phyloP scores from a whole-genome alignment of 2,888 invertebrate genomes.

The Minunthozetes semirufus region DNA sequence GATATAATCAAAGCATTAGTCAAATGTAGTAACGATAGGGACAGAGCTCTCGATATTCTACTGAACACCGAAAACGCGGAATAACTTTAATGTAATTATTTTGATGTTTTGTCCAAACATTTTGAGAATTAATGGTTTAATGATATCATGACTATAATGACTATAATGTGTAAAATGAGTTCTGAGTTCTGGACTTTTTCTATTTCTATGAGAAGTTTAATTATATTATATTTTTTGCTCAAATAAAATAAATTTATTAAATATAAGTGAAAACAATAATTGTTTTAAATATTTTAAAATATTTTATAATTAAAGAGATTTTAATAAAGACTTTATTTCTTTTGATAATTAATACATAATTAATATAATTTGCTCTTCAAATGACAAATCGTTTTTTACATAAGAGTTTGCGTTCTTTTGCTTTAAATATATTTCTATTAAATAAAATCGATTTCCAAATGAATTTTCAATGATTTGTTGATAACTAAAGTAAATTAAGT shows the following conservation, averaged over 20 bases:
- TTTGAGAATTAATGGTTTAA: not conserved
- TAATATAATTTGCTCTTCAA: constrained; percentile 32
- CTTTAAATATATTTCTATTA: constrained; percentile 23
- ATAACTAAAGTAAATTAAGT: constrained; percentile 9
- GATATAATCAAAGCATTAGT: constrained; percentile 66
- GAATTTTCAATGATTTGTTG: constrained; percentile 10
- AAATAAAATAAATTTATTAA: constrained; percentile 25
- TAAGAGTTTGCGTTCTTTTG: constrained; percentile 10
- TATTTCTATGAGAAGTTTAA: not conserved
- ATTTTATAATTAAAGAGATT: not conserved
- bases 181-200: not conserved
- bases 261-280: constrained; percentile 5
- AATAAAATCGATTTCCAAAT: constrained; percentile 13
- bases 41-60: constrained; percentile 66
- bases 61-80: constrained; percentile 27
- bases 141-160: not conserved
- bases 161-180: not conserved
- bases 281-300: not conserved
- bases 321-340: not conserved
- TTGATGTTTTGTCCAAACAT: not conserved
- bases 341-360: constrained; percentile 31
- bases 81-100: not conserved
- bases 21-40: constrained; percentile 70
- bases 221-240: constrained; percentile 13
- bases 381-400: constrained; percentile 25